A percentile compares a stretch with the other conserved stretches of the same genome.
Evolutionary conservation across 2,888 invertebrate species (phyloP).

Genomic region (Yponomeuta malinellus): DNA sequence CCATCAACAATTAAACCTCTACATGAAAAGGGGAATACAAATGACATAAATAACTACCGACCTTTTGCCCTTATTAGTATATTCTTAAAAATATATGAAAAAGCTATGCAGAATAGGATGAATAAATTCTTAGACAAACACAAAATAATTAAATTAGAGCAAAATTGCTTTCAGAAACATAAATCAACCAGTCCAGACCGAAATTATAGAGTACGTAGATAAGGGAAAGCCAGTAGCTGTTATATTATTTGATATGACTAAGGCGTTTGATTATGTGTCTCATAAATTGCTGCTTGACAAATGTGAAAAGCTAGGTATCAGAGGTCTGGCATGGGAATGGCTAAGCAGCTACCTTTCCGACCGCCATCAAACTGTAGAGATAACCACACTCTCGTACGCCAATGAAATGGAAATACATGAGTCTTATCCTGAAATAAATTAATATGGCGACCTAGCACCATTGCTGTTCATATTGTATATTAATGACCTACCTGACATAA

Average conservation of each 20-base stretch:
- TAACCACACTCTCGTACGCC: neutral
- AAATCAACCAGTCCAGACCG: no score
- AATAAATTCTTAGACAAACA: neutral
- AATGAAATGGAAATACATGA: neutral
- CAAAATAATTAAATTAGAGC: neutral
- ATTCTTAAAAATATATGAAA: constrained; percentile 8
- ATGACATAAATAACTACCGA: neutral
- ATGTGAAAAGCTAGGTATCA: constrained; percentile 2
- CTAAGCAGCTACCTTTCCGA: constrained; percentile 5
- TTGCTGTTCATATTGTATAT: no score
- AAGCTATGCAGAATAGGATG: neutral
- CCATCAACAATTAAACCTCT: no score
- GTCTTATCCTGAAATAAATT: constrained; percentile 18
- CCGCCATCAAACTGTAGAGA: neutral
- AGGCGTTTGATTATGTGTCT: constrained; percentile 5
- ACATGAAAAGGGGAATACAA: no score
- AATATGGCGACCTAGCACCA: neutral
- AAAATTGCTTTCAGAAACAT: no score
- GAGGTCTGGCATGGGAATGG: constrained; percentile 9
- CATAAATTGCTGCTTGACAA: constrained; percentile 1
- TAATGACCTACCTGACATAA: no score
- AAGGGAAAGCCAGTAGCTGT: neutral
- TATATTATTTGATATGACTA: constrained; percentile 8
- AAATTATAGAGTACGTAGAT: no score
- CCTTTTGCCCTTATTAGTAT: constrained; percentile 8